phyloP scores from a whole-genome alignment of 1,140 invertebrate genomes.

The Magallana angulata region DNA sequence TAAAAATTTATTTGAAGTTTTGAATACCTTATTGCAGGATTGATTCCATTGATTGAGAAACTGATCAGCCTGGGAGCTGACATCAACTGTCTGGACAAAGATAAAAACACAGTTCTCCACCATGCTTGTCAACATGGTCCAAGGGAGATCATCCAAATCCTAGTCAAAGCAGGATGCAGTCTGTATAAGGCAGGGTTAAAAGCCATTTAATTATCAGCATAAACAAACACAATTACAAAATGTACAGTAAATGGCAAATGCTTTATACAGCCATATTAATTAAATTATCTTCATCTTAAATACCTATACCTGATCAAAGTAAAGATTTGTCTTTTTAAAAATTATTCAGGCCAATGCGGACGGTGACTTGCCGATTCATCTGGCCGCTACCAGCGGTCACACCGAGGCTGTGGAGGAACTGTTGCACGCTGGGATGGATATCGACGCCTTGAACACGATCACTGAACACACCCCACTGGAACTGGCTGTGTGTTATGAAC shows the following conservation, averaged over 20 bases:
- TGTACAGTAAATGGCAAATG: no score
- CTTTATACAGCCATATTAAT: no score
- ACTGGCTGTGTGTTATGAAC: slow-evolving; percentile 35
- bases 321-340: no score
- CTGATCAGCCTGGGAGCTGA: slow-evolving; percentile 57
- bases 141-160: slow-evolving; percentile 50
- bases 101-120: slow-evolving; percentile 56
- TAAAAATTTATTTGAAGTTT: no score
- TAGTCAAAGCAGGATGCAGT: slow-evolving; percentile 57
- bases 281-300: no score
- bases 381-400: slow-evolving; percentile 53
- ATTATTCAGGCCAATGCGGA: slow-evolving; percentile 42
- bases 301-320: no score
- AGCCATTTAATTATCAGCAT: no score
- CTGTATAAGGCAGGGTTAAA: slow-evolving; percentile 47
- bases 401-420: slow-evolving; percentile 44
- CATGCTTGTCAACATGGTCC: slow-evolving; percentile 58
- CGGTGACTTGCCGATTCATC: slow-evolving; percentile 60
- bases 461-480: slow-evolving; percentile 33
- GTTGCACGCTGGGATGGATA: slow-evolving; percentile 50
- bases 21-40: slow-evolving; percentile 31
- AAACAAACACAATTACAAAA: no score
- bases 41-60: slow-evolving; percentile 47
- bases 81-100: slow-evolving; percentile 53
- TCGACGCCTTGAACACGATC: slow-evolving; percentile 52